Percentiles rank a stretch among this genome's conserved stretches.
phyloP scores from a whole-genome alignment of 1,140 invertebrate species.

The Globodera ellingtonae region DNA sequence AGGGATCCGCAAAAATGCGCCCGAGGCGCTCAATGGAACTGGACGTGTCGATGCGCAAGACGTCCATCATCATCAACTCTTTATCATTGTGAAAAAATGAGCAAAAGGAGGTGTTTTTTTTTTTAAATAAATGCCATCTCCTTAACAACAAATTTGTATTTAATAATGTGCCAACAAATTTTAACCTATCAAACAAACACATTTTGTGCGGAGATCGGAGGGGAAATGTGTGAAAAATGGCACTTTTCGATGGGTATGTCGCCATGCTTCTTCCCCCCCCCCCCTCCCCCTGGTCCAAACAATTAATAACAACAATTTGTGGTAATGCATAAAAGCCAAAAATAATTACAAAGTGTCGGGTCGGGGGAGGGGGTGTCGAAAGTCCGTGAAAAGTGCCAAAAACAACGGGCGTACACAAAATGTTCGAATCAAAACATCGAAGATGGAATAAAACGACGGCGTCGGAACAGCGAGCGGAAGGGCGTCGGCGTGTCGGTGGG shows the following conservation, averaged over 20 bases:
- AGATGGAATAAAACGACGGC: neutral
- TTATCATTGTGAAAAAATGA: neutral
- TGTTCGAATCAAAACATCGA: neutral
- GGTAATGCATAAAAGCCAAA: neutral
- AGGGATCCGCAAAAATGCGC: neutral
- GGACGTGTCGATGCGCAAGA: neutral
- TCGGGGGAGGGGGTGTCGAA: neutral
- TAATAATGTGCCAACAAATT: no score
- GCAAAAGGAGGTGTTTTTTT: no score
- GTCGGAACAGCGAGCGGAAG: constrained; percentile 51
- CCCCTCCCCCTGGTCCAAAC: no score
- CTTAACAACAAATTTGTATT: no score
- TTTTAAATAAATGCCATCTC: no score
- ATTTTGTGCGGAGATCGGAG: neutral
- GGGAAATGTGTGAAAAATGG: neutral
- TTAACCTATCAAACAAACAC: neutral
- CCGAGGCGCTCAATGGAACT: neutral
- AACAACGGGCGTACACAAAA: neutral
- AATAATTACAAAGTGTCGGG: neutral
- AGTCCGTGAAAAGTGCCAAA: neutral
- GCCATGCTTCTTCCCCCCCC: no score
- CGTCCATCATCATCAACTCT: neutral
- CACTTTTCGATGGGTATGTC: neutral
- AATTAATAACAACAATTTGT: no score
- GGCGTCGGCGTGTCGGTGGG: constrained; percentile 55